A percentile compares a stretch with the other conserved stretches of the same genome.
These are phyloP conservation scores for Thaumetopoea pityocampa DNA, from an alignment of 1,140 invertebrate genomes.

Conservation along the genomic window DNA sequence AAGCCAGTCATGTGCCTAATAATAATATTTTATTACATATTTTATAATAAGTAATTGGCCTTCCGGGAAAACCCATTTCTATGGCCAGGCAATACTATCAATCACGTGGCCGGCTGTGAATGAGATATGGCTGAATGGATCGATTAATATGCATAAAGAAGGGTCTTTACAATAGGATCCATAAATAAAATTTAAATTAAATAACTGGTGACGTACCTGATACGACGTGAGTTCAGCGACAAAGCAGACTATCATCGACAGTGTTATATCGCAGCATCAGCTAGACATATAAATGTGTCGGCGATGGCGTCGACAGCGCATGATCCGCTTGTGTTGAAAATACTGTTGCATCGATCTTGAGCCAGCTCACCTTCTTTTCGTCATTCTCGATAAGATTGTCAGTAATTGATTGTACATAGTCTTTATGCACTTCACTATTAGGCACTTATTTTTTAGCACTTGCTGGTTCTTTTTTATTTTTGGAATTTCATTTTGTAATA, in stretches of 20 bases:
- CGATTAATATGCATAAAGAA: too few relatives aligned
- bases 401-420: conserved; percentile 28
- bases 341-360: conserved; percentile 33
- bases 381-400: conserved; percentile 29
- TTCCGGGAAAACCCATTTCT: too few relatives aligned
- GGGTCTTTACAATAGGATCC: too few relatives aligned
- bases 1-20: too few relatives aligned
- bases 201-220: conserved; percentile 47
- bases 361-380: conserved; percentile 25
- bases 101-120: too few relatives aligned
- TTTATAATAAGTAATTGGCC: too few relatives aligned
- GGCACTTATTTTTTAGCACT: conserved; percentile 19
- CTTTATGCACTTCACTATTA: conserved; percentile 35
- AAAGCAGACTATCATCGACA: conserved; percentile 73
- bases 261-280: conserved; percentile 57
- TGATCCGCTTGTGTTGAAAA: conserved; percentile 27
- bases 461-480: not conserved
- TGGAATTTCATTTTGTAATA: conserved; percentile 1
- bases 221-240: conserved; percentile 67
- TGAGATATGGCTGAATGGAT: too few relatives aligned
- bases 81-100: too few relatives aligned
- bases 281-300: conserved; percentile 49
- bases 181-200: not conserved
- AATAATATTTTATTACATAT: too few relatives aligned
- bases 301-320: conserved; percentile 45